Percentiles rank a stretch among this genome's conserved stretches.
phyloP scores from a whole-genome alignment of 2,888 invertebrate genomes.

The Drosophila neonasuta region DNA sequence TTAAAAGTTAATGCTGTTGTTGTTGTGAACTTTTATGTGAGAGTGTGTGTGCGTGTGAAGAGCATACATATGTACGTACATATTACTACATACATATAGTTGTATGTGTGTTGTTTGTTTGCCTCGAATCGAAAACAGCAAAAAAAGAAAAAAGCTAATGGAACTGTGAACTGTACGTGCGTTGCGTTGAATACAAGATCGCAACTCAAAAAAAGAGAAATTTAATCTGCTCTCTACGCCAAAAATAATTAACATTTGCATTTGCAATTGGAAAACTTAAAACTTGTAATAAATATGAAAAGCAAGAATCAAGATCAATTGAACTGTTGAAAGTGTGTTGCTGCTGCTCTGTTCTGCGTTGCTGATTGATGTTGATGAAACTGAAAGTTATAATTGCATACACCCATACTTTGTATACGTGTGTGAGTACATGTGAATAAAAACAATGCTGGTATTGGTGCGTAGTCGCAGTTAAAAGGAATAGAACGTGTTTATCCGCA shows the following conservation, averaged over 20 bases:
- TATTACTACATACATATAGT: conserved; percentile 43
- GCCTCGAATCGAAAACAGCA: conserved; percentile 60
- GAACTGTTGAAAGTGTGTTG: conserved; percentile 41
- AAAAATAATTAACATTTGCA: conserved; percentile 18
- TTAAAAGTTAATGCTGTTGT: conserved; percentile 72
- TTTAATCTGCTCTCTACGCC: conserved; percentile 39
- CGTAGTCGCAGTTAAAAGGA: conserved; percentile 38
- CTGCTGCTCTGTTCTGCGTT: background rate
- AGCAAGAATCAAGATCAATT: conserved; percentile 32
- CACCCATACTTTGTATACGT: conserved; percentile 8
- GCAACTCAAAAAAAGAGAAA: conserved; percentile 46
- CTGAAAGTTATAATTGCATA: conserved; percentile 52
- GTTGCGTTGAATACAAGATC: conserved; percentile 54
- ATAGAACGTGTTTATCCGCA: conserved; percentile 49
- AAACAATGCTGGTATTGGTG: conserved; percentile 12
- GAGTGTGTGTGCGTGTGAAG: conserved; percentile 50
- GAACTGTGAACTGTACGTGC: conserved; percentile 66
- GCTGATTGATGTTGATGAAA: conserved; percentile 52
- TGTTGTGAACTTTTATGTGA: conserved; percentile 63
- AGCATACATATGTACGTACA: conserved; percentile 41
- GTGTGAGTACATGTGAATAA: conserved; percentile 8
- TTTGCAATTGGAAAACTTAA: conserved; percentile 19
- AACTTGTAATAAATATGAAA: conserved; percentile 34
- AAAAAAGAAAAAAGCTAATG: conserved; percentile 56
- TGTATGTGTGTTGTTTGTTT: conserved; percentile 57